Conservation (phyloP, 2,888 invertebrate species). For the Microplitis manilae region DNA sequence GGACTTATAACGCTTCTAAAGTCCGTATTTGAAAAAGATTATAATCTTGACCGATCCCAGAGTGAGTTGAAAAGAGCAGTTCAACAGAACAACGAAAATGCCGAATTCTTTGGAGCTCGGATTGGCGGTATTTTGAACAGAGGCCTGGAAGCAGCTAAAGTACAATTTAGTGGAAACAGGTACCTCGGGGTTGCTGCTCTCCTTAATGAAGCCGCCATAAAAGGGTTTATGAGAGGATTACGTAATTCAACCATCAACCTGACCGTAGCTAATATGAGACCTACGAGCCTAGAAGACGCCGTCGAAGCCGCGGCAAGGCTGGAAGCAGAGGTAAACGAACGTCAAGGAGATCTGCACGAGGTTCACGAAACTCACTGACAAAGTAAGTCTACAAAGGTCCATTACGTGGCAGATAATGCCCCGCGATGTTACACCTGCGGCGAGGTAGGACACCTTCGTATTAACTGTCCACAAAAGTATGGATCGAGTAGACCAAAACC, state of each 20-base stretch:
- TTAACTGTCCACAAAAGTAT: too few relatives aligned
- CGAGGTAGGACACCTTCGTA: too few relatives aligned
- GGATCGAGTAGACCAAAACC: too few relatives aligned
- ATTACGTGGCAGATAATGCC: background rate
- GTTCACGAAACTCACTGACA: too few relatives aligned
- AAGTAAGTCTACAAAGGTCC: background rate
- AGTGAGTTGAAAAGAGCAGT: background rate
- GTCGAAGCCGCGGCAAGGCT: background rate
- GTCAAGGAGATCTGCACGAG: too few relatives aligned
- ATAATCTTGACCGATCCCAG: slow-evolving; percentile 5
- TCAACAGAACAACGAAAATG: background rate
- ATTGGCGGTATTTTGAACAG: slow-evolving; percentile 1
- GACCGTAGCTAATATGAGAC: background rate
- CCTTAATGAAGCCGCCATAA: background rate
- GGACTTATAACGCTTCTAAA: background rate
- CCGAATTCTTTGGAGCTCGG: slow-evolving; percentile 13
- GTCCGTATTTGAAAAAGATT: background rate
- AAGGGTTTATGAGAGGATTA: slow-evolving; percentile 8
- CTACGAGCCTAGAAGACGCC: background rate
- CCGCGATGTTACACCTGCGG: too few relatives aligned
- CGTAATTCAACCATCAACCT: background rate
- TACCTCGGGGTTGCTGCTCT: background rate
- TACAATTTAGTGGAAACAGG: background rate
- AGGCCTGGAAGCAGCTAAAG: background rate
- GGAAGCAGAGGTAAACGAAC: background rate